phyloP scores from a whole-genome alignment of 2,113 vertebrate species.

The human region DNA sequence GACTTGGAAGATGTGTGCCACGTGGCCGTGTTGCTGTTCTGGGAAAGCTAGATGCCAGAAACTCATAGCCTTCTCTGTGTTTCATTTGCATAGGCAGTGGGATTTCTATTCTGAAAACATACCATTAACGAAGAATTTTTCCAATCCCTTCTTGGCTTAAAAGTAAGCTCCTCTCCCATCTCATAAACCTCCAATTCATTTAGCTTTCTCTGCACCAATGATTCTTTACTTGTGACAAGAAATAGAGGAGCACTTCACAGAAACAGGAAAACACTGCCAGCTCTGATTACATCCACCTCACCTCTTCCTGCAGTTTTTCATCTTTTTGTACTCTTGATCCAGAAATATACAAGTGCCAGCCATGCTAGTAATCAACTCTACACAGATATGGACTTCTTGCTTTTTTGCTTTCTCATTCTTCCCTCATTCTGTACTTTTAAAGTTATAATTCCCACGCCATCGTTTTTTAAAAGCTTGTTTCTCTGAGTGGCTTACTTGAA shows the following conservation, averaged over 20 bases:
- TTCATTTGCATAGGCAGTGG: background rate
- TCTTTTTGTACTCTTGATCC: background rate
- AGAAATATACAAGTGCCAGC: background rate
- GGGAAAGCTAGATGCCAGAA: background rate
- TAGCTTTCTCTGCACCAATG: conserved; percentile 31
- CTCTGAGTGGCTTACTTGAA: conserved; percentile 34
- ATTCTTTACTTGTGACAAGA: conserved; percentile 53
- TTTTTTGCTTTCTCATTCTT: background rate
- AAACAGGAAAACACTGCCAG: conserved; percentile 70
- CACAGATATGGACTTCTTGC: background rate
- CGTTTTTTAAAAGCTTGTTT: background rate
- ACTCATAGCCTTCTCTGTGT: background rate
- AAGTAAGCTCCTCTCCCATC: conserved; percentile 8
- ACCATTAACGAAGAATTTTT: background rate
- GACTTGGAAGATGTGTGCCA: background rate
- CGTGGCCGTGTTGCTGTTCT: accelerated
- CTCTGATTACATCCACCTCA: conserved; percentile 32
- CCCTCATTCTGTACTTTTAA: background rate
- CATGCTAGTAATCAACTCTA: background rate
- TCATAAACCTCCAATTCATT: conserved; percentile 55
- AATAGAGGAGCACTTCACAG: conserved; percentile 62
- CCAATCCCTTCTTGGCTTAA: background rate
- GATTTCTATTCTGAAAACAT: background rate
- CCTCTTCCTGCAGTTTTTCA: background rate
- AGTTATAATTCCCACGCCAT: conserved; percentile 1